These are phyloP conservation scores for Elegia similella DNA, from an alignment of 2,888 invertebrate genomes.

Conservation along the genomic window DNA sequence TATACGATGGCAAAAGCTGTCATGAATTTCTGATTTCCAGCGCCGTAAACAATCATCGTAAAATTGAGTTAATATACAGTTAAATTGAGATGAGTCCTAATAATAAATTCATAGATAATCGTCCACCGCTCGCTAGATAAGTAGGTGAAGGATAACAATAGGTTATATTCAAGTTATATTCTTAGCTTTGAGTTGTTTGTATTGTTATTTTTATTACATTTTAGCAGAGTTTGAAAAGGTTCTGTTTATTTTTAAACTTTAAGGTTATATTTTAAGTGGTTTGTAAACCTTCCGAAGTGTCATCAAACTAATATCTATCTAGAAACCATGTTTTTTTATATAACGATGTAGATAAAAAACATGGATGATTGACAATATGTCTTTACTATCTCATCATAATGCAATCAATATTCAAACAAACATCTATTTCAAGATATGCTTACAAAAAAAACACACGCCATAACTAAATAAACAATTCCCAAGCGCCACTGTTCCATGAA, in stretches of 20 bases:
- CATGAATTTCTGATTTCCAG: neutral
- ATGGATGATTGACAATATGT: too few relatives aligned
- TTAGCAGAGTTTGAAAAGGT: too few relatives aligned
- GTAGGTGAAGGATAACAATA: constrained; percentile 32
- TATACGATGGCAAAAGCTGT: neutral
- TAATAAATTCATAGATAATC: constrained; percentile 18
- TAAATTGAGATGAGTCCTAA: neutral
- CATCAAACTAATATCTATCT: too few relatives aligned
- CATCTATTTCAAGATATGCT: neutral
- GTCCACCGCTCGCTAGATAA: constrained; percentile 29
- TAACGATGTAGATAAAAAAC: too few relatives aligned
- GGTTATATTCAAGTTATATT: constrained; percentile 9
- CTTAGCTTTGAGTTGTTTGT: constrained; percentile 2
- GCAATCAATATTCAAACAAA: too few relatives aligned
- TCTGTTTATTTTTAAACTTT: too few relatives aligned
- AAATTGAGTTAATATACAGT: neutral
- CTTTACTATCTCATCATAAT: too few relatives aligned
- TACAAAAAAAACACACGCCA: neutral
- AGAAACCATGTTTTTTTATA: too few relatives aligned
- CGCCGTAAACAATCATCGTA: constrained; percentile 2
- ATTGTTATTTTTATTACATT: constrained; percentile 5
- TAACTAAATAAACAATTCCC: neutral
- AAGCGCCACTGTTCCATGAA: neutral
- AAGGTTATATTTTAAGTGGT: too few relatives aligned
- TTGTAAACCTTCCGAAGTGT: too few relatives aligned